Percentiles rank a stretch among this genome's conserved stretches.
These are phyloP conservation scores for Lycophotia porphyrea DNA, from an alignment of 2,888 invertebrate species.

Conservation along the genomic window DNA sequence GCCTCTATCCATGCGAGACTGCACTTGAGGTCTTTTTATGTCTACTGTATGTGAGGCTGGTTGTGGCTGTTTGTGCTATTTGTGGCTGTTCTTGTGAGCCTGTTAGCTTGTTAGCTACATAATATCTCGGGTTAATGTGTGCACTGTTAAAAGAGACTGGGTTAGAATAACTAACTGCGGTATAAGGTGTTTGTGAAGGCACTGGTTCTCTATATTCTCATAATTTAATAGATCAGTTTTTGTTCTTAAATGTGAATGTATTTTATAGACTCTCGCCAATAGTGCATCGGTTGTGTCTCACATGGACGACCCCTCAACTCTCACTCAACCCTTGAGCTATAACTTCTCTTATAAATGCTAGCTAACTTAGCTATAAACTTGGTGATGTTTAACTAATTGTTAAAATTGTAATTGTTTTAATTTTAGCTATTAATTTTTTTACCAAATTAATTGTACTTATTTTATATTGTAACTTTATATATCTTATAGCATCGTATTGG, in stretches of 20 bases:
- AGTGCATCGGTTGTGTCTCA: background rate
- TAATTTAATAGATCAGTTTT: too few relatives aligned
- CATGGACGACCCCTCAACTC: background rate
- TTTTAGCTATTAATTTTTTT: too few relatives aligned
- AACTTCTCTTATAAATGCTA: background rate
- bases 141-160: slow-evolving; percentile 11
- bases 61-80: slow-evolving; percentile 46
- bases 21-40: slow-evolving; percentile 69
- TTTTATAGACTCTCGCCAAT: background rate
- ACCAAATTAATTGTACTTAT: too few relatives aligned
- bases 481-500: too few relatives aligned
- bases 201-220: too few relatives aligned
- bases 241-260: background rate
- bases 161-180: background rate
- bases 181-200: background rate
- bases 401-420: too few relatives aligned
- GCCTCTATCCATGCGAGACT: slow-evolving; percentile 60
- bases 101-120: slow-evolving; percentile 44
- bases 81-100: slow-evolving; percentile 52
- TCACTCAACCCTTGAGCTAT: background rate
- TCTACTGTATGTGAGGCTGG: slow-evolving; percentile 56
- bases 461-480: too few relatives aligned
- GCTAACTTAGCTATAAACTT: too few relatives aligned
- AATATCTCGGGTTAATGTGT: slow-evolving; percentile 31
- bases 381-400: too few relatives aligned